Evolutionary conservation across 2,797 vertebrate species (phyloP).

Genomic region (Lithobates pipiens): DNA sequence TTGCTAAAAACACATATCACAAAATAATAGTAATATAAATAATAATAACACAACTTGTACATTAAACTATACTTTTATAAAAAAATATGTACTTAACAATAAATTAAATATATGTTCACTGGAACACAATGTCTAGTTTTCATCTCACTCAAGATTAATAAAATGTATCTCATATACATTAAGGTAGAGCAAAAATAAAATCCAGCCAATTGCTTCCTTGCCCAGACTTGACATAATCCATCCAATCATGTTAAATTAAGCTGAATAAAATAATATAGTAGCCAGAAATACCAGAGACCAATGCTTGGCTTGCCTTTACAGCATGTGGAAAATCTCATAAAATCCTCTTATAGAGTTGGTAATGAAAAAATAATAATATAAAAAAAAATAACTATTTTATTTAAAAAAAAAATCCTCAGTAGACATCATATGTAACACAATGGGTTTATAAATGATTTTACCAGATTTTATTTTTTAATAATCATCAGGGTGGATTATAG

Average conservation of each 20-base stretch:
- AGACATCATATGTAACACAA: too few relatives aligned
- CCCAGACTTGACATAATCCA: not conserved
- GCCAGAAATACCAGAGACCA: not conserved
- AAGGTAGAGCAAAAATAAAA: not conserved
- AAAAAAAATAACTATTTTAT: too few relatives aligned
- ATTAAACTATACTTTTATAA: too few relatives aligned
- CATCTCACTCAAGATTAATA: too few relatives aligned
- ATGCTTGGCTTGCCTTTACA: not conserved
- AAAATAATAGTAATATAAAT: not conserved
- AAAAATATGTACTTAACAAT: too few relatives aligned
- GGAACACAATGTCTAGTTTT: too few relatives aligned
- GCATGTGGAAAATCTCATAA: not conserved
- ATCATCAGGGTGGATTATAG: not conserved
- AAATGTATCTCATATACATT: not conserved
- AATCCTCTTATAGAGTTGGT: not conserved
- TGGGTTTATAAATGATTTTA: too few relatives aligned
- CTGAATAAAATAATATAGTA: not conserved
- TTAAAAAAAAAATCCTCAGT: too few relatives aligned
- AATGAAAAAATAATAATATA: not conserved
- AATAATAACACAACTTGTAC: too few relatives aligned
- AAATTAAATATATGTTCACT: too few relatives aligned
- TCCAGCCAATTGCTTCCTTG: not conserved
- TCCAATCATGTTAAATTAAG: not conserved
- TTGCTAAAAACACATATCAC: not conserved
- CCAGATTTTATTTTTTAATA: too few relatives aligned